phyloP scores from a whole-genome alignment of 2,113 vertebrate genomes.

The Gasterosteus aculeatus region DNA sequence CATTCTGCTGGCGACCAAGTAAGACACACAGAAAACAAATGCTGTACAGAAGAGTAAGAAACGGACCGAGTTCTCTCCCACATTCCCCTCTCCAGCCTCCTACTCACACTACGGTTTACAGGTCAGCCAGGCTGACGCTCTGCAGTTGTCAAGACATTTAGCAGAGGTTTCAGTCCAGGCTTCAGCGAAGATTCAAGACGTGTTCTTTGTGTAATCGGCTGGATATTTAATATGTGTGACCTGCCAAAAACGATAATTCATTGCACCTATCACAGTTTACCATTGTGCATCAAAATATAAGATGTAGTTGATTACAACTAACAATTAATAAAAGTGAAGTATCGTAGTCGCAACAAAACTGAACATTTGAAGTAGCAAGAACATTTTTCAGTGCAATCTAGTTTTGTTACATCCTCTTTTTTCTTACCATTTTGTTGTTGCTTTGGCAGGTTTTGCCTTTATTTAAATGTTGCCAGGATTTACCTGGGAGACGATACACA shows the following conservation, averaged over 20 bases:
- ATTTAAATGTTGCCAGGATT: slow-evolving; percentile 12
- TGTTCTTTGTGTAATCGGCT: not conserved
- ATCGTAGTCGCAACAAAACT: not conserved
- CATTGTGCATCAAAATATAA: not conserved
- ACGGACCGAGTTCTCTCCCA: slow-evolving; percentile 47
- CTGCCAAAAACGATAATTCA: not conserved
- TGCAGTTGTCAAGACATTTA: slow-evolving; percentile 36
- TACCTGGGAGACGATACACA: not conserved
- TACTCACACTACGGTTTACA: slow-evolving; percentile 53
- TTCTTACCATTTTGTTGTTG: not conserved
- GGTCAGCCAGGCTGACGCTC: slow-evolving; percentile 53
- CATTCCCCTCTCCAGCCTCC: slow-evolving; percentile 52
- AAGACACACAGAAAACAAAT: slow-evolving; percentile 10
- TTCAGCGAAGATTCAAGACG: slow-evolving; percentile 3
- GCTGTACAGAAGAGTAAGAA: slow-evolving; percentile 23
- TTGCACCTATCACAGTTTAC: not conserved
- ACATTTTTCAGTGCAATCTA: not conserved
- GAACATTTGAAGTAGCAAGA: not conserved
- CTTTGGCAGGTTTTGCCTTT: slow-evolving; percentile 15
- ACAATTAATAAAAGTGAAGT: not conserved
- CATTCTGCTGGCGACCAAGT: slow-evolving; percentile 22
- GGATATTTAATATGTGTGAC: not conserved
- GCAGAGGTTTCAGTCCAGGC: slow-evolving; percentile 18
- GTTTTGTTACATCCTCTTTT: not conserved
- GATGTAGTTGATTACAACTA: not conserved